phyloP scores from a whole-genome alignment of 2,113 vertebrate genomes.

The Sphyrna mokarran region DNA sequence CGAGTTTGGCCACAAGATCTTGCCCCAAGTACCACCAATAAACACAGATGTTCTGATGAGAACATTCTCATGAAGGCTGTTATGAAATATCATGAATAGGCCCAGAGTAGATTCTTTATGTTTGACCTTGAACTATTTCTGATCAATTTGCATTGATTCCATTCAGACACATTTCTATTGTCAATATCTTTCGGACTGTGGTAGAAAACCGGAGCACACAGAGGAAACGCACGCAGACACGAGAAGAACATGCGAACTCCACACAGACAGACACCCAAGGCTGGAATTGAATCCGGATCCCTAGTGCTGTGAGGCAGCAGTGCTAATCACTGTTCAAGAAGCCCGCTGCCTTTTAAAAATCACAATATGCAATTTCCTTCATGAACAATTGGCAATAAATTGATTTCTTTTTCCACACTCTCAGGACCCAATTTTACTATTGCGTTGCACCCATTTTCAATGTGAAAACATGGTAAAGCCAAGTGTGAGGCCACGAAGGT shows the following conservation, averaged over 20 bases:
- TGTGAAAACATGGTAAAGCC: too few relatives aligned
- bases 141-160: neutral
- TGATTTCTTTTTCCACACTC: neutral
- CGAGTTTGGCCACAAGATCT: too few relatives aligned
- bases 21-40: neutral
- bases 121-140: conserved; percentile 14
- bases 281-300: too few relatives aligned
- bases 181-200: neutral
- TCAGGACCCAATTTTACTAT: too few relatives aligned
- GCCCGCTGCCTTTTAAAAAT: neutral
- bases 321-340: neutral
- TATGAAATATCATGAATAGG: neutral
- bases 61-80: neutral
- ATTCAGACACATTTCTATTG: neutral
- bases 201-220: too few relatives aligned
- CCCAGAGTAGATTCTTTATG: neutral
- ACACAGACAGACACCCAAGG: too few relatives aligned
- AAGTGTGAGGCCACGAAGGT: too few relatives aligned
- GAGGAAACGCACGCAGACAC: too few relatives aligned
- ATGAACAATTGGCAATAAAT: neutral
- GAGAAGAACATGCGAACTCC: too few relatives aligned
- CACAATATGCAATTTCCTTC: neutral
- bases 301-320: too few relatives aligned
- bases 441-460: too few relatives aligned
- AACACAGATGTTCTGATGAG: neutral